Evolutionary conservation across 2,888 invertebrate species (phyloP).

Genomic region (Lasioglossum calceatum): DNA sequence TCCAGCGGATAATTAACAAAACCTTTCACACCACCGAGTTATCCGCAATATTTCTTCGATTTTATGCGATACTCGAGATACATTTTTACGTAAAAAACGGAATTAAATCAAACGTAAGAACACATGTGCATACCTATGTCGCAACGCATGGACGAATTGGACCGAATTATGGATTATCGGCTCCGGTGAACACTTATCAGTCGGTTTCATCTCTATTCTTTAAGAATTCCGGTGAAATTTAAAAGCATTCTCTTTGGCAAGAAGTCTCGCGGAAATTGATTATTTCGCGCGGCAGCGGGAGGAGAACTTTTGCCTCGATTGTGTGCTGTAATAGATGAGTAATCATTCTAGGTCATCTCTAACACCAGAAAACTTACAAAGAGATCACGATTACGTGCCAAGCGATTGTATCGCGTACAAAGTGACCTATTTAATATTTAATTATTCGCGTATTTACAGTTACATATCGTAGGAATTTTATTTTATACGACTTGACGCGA

Average conservation of each 20-base stretch:
- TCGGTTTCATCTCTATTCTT: background rate
- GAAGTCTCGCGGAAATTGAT: background rate
- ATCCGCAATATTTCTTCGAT: background rate
- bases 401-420: background rate
- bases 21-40: background rate
- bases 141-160: background rate
- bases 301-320: background rate
- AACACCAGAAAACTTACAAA: background rate
- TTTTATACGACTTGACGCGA: no score
- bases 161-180: background rate
- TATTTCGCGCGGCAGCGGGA: background rate
- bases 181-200: background rate
- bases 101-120: background rate
- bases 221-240: background rate
- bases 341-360: background rate
- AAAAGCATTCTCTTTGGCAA: constrained; percentile 5
- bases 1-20: background rate
- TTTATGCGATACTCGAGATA: background rate
- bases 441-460: background rate
- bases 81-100: background rate
- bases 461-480: background rate
- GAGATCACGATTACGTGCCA: background rate
- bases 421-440: background rate
- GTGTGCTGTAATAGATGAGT: background rate
- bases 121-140: background rate